Base-by-base conservation (phyloP, 2,888 invertebrate genomes). In the Cryptus armator region DNA sequence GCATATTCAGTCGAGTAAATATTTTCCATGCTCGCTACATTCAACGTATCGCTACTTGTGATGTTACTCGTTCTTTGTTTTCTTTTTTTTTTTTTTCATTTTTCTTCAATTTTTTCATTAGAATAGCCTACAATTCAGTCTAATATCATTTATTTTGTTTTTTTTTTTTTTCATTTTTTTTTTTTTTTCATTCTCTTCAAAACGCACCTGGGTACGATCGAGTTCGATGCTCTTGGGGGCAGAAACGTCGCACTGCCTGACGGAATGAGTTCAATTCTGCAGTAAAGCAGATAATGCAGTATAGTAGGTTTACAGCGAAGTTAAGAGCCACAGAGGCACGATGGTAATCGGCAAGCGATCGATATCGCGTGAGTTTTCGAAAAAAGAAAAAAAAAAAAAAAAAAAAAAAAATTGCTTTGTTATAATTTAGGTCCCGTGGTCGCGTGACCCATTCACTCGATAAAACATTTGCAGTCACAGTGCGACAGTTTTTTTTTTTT, bases 71-170 rank as follows among this genome's bases (percentile, higher is more conserved):
- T 37, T 9, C 37, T 7, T 37, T 6, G 68, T 76, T 56, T 68
- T 43, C 59, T 59, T 46, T n/a, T n/a, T n/a, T n/a, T n/a, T n/a
- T n/a, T n/a, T n/a, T n/a, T n/a, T n/a, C n/a, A n/a, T n/a, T n/a
- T 51, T 80, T 16, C 24, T 16, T 75, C 32, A 12, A 70, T 68
- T 51, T 53, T 53, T 37, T 53, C 62, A 82, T 82, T 79, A 71
- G 74, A 76, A 85, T 85, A 83, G 76, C 79, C 85, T 83, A 84
- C 84, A 84, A 81, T 86, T 88, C 88, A 88, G 88, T 87, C 88
- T 88, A 87, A 83, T 37, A 32, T 62, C 62, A 32, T 53, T 51
- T 62, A 56, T 67, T 29, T 53, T 67, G 16, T 44, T 70, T 70
- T 29, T 44, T n/a, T 64, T 19, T 2, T 43, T 44, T 14, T 78